Evolutionary conservation across 1,140 invertebrate genomes (phyloP).

Genomic region (Neodiprion lecontei): DNA sequence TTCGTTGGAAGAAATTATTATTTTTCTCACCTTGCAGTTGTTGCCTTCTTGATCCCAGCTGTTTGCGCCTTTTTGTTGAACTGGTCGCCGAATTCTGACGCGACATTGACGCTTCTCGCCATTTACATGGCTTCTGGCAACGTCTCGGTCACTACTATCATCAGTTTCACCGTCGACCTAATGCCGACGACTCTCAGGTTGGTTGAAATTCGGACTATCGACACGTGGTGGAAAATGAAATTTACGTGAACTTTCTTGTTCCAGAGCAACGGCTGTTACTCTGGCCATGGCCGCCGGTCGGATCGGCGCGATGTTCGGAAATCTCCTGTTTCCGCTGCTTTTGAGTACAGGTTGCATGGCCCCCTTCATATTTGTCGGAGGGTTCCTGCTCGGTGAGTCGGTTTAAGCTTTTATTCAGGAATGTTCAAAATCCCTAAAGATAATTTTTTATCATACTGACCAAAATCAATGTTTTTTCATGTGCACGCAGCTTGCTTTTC

Average conservation of each 20-base stretch:
- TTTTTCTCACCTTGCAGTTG: conserved; percentile 14
- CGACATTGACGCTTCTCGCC: not conserved
- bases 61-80: not conserved
- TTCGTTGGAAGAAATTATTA: not conserved
- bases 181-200: conserved; percentile 51
- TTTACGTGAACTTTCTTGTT: conserved; percentile 21
- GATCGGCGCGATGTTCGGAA: conserved; percentile 34
- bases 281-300: conserved; percentile 33
- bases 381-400: not conserved
- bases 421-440: too few relatives aligned
- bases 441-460: not conserved
- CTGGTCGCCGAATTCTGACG: not conserved
- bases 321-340: conserved; percentile 35
- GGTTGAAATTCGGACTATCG: not conserved
- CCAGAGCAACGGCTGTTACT: conserved; percentile 40
- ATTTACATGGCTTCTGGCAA: not conserved
- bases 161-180: conserved; percentile 49
- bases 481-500: not conserved
- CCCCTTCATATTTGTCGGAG: conserved; percentile 20
- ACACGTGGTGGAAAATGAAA: too few relatives aligned
- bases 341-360: conserved; percentile 24
- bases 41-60: not conserved
- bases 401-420: too few relatives aligned
- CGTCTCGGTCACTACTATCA: conserved; percentile 29
- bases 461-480: not conserved